Evolutionary conservation across 1,140 invertebrate genomes (phyloP).

Genomic region (Pogonomyrmex californicus): DNA sequence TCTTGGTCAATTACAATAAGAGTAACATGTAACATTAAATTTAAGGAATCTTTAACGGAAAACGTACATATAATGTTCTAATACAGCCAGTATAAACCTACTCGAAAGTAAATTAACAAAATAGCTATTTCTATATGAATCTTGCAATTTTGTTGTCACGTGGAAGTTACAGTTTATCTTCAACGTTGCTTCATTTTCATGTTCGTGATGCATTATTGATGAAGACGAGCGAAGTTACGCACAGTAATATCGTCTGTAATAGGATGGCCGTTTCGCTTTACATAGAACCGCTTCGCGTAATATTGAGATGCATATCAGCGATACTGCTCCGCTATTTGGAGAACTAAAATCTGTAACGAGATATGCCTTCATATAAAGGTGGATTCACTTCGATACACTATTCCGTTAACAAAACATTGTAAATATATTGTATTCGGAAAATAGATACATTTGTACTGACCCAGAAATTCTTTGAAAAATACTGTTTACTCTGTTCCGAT

Average conservation of each 20-base stretch:
- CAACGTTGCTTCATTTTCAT: not conserved
- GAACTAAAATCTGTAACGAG: slow-evolving; percentile 55
- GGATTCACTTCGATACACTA: slow-evolving; percentile 22
- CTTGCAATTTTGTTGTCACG: not conserved
- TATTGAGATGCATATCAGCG: slow-evolving; percentile 48
- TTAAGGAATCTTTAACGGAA: not conserved
- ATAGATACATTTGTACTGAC: not conserved
- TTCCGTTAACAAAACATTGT: slow-evolving; percentile 38
- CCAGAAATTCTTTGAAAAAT: slow-evolving; percentile 1
- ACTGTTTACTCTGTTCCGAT: not conserved
- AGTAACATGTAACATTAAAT: not conserved
- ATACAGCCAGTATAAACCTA: not conserved
- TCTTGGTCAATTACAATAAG: not conserved
- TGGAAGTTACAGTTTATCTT: not conserved
- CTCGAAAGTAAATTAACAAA: slow-evolving; percentile 4
- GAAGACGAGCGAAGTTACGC: slow-evolving; percentile 27
- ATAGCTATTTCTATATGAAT: not conserved
- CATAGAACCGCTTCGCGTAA: slow-evolving; percentile 9
- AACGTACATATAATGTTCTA: not conserved
- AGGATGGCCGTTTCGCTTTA: slow-evolving; percentile 35
- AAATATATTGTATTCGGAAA: slow-evolving; percentile 12
- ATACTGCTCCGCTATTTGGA: slow-evolving; percentile 41
- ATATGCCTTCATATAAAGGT: slow-evolving; percentile 9
- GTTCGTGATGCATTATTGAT: slow-evolving; percentile 25
- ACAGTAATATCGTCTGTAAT: slow-evolving; percentile 37